Conservation (phyloP, 2,888 invertebrate species). For the Eulithis prunata region DNA sequence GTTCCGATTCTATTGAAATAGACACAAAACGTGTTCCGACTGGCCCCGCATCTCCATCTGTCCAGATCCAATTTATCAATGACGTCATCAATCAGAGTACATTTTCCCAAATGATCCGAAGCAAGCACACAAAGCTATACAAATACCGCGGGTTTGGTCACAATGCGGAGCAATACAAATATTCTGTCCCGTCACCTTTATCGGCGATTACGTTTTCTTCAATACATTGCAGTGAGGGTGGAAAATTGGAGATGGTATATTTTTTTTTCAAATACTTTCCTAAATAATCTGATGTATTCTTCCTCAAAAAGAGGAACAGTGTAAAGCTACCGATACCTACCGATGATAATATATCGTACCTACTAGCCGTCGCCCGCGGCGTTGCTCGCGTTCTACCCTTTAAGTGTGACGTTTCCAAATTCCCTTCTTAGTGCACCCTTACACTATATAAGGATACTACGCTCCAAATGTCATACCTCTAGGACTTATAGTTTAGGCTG, state of each 20-base stretch:
- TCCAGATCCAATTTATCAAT: constrained; percentile 19
- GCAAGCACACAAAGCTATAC: constrained; percentile 33
- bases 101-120: constrained; percentile 35
- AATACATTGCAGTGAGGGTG: constrained; percentile 57
- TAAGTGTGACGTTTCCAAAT: too few species aligned
- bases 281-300: too few species aligned
- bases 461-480: too few species aligned
- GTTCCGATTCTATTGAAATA: background rate
- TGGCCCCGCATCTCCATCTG: constrained; percentile 15
- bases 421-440: too few species aligned
- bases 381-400: too few species aligned
- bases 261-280: constrained; percentile 4
- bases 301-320: too few species aligned
- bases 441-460: too few species aligned
- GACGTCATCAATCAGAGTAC: constrained; percentile 29
- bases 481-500: too few species aligned
- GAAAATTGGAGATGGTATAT: constrained; percentile 45
- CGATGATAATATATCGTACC: too few species aligned
- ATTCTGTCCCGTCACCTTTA: constrained; percentile 77
- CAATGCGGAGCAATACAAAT: constrained; percentile 62
- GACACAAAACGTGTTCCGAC: background rate
- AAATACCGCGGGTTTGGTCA: constrained; percentile 47
- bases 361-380: too few species aligned
- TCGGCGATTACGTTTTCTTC: constrained; percentile 81
- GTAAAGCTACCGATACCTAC: too few species aligned